Percentiles rank a stretch among this genome's conserved stretches.
phyloP scores from a whole-genome alignment of 2,888 invertebrate genomes.

The Tholera decimalis region DNA sequence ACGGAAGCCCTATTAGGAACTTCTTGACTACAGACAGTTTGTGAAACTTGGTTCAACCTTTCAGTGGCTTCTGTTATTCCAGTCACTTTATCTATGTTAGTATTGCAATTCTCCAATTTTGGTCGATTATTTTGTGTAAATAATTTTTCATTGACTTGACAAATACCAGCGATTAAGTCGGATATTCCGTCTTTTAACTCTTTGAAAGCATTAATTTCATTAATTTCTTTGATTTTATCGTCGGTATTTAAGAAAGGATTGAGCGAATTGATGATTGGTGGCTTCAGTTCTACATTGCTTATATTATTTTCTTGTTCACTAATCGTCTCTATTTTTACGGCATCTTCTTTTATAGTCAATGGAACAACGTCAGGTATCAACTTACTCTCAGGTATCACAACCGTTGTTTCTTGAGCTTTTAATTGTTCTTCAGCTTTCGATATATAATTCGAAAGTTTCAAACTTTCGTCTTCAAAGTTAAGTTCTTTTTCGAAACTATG shows the following conservation, averaged over 20 bases:
- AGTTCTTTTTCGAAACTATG: conserved; percentile 87
- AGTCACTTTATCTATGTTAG: conserved; percentile 68
- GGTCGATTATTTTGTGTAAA: conserved; percentile 77
- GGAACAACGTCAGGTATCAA: conserved; percentile 76
- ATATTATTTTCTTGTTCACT: conserved; percentile 55
- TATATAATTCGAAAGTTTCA: conserved; percentile 76
- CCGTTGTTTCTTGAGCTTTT: conserved; percentile 78
- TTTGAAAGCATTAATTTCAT: conserved; percentile 88
- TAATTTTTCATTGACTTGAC: conserved; percentile 88
- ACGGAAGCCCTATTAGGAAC: conserved; percentile 80
- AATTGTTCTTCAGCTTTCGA: conserved; percentile 74
- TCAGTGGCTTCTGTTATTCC: conserved; percentile 81
- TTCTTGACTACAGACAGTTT: conserved; percentile 72
- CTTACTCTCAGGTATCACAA: conserved; percentile 75
- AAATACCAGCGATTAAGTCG: conserved; percentile 88
- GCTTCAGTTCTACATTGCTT: conserved; percentile 58
- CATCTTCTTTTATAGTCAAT: conserved; percentile 76
- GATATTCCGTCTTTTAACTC: conserved; percentile 90
- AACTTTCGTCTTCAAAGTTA: conserved; percentile 82
- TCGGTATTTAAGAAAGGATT: conserved; percentile 85
- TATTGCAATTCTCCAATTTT: conserved; percentile 66
- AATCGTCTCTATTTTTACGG: conserved; percentile 70
- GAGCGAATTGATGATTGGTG: conserved; percentile 76
- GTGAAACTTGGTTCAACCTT: conserved; percentile 78
- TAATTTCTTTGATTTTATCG: conserved; percentile 84